phyloP scores from a whole-genome alignment of 35 echinoderm and acorn worm genomes.

The Eucidaris tribuloides region DNA sequence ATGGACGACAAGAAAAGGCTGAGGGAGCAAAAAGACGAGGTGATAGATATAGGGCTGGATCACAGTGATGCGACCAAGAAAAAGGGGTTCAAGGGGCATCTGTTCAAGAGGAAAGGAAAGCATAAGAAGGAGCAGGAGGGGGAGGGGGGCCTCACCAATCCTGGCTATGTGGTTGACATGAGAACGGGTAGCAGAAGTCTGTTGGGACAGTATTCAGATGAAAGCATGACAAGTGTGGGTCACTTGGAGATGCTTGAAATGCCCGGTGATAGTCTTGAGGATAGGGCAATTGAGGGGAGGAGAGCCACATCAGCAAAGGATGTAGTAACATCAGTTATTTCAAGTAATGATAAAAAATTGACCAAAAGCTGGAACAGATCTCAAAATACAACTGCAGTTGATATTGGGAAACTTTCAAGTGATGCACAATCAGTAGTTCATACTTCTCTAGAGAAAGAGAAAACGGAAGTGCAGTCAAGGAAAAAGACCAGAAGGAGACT shows the following conservation, averaged over 20 bases:
- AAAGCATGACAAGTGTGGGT: neutral
- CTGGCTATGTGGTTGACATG: constrained; percentile 65
- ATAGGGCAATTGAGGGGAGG: too few relatives aligned
- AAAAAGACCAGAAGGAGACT: neutral
- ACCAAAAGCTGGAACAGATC: too few relatives aligned
- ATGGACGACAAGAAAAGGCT: neutral
- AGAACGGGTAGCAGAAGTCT: constrained; percentile 4
- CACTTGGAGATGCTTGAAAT: constrained; percentile 24
- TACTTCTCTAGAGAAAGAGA: too few relatives aligned
- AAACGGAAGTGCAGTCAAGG: too few relatives aligned
- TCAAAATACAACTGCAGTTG: too few relatives aligned
- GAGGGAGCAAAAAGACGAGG: constrained; percentile 16
- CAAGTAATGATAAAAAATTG: too few relatives aligned
- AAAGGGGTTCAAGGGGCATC: constrained; percentile 27
- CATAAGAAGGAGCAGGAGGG: constrained; percentile 2
- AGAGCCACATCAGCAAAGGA: too few relatives aligned
- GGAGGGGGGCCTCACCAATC: constrained; percentile 23
- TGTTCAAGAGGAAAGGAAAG: constrained; percentile 6
- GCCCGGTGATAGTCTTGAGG: too few relatives aligned
- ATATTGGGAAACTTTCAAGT: too few relatives aligned
- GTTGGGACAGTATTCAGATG: neutral
- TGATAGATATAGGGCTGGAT: constrained; percentile 14
- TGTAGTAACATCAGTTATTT: too few relatives aligned
- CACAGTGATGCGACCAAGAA: constrained; percentile 15
- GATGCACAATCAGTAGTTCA: too few relatives aligned